A percentile compares a stretch with the other conserved stretches of the same genome.
Conservation (phyloP, 2,888 invertebrate genomes). For the Drosophila differens region DNA sequence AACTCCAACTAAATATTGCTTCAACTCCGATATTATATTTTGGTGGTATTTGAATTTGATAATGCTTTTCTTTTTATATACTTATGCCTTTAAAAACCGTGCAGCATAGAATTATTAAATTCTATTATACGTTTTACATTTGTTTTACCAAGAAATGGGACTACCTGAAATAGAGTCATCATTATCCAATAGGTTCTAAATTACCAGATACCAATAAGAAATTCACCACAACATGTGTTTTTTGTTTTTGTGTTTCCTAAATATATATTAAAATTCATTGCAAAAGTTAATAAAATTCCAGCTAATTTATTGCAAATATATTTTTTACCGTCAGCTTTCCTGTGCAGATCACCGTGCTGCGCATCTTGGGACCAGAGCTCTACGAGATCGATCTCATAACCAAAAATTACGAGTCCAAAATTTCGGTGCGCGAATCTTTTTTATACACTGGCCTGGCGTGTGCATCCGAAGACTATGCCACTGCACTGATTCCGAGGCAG, state of each 20-base stretch:
- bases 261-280: too few species aligned
- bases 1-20: background rate
- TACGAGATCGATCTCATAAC: slow-evolving; percentile 85
- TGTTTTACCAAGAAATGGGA: too few species aligned
- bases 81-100: background rate
- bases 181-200: too few species aligned
- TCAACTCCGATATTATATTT: background rate
- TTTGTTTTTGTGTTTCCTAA: too few species aligned
- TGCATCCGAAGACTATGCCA: background rate
- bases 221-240: too few species aligned
- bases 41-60: background rate
- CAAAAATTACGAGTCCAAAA: slow-evolving; percentile 72
- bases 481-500: background rate
- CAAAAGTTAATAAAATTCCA: background rate
- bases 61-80: background rate
- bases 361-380: background rate
- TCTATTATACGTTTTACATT: too few species aligned
- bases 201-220: too few species aligned
- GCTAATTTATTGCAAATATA: background rate
- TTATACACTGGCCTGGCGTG: slow-evolving; percentile 82
- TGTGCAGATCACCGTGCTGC: slow-evolving; percentile 63
- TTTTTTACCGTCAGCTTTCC: slow-evolving; percentile 53
- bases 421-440: slow-evolving; percentile 85
- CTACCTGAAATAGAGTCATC: too few species aligned
- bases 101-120: background rate